phyloP scores from a whole-genome alignment of 1,140 invertebrate genomes.

The Bombus soroeensis region DNA sequence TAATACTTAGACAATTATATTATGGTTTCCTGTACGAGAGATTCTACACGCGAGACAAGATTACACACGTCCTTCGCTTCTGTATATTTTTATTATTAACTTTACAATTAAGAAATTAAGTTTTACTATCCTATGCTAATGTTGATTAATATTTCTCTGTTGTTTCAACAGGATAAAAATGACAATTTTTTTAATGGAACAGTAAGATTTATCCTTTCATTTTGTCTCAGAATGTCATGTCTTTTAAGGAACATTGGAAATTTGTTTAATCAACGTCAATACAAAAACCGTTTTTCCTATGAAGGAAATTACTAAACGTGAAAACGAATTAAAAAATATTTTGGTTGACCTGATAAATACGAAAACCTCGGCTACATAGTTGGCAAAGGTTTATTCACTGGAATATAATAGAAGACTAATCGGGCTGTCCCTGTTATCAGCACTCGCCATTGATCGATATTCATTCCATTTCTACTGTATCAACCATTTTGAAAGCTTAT shows the following conservation, averaged over 20 bases:
- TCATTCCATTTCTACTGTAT: conserved; percentile 43
- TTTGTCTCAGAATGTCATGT: neutral
- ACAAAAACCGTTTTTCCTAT: rapidly evolving
- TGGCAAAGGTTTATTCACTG: conserved; percentile 58
- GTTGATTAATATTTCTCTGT: neutral
- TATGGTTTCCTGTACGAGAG: conserved; percentile 6
- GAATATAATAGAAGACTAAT: conserved; percentile 65
- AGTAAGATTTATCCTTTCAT: neutral
- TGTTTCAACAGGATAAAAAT: neutral
- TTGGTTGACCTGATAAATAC: conserved; percentile 1
- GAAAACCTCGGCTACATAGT: conserved; percentile 32
- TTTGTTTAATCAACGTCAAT: neutral
- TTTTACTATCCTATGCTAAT: neutral
- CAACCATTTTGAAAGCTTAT: conserved; percentile 31
- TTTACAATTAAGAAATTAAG: neutral
- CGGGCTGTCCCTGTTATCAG: conserved; percentile 42
- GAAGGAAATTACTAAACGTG: neutral
- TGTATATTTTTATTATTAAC: neutral
- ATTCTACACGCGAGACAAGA: neutral
- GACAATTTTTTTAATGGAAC: neutral
- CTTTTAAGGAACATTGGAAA: neutral
- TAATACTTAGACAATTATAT: neutral
- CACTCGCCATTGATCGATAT: conserved; percentile 56
- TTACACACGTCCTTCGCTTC: neutral
- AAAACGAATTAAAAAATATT: conserved; percentile 47